Percentiles rank a stretch among this genome's conserved stretches.
Conservation (phyloP, 2,888 invertebrate species). For the Operophtera brumata region DNA sequence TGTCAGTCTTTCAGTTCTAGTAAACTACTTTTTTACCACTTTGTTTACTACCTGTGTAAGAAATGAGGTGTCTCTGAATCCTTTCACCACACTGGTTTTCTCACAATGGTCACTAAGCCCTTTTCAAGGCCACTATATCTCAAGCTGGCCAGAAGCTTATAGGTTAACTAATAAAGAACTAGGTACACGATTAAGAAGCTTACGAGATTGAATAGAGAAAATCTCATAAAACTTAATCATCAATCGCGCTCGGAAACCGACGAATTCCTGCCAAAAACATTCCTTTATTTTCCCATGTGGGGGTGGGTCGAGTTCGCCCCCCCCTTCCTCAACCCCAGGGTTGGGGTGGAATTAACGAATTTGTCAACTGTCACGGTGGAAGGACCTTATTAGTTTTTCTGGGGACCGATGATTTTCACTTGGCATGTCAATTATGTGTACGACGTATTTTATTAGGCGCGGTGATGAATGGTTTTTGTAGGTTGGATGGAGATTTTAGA, state of each 20-base stretch:
- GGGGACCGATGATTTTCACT: slow-evolving; percentile 57
- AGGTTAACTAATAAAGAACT: no score
- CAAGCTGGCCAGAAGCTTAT: no score
- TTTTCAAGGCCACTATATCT: no score
- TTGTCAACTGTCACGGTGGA: slow-evolving; percentile 74
- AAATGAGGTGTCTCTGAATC: no score
- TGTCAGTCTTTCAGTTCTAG: no score
- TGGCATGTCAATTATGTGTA: slow-evolving; percentile 48
- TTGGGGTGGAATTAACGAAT: slow-evolving; percentile 70
- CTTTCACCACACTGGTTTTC: no score
- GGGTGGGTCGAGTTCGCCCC: slow-evolving; percentile 26
- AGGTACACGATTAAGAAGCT: no score
- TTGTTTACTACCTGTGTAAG: no score
- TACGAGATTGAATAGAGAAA: neutral
- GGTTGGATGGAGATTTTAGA: slow-evolving; percentile 17
- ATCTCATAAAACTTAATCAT: slow-evolving; percentile 34
- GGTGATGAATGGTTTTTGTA: slow-evolving; percentile 30
- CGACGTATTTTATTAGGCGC: slow-evolving; percentile 36
- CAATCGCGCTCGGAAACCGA: slow-evolving; percentile 32
- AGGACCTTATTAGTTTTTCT: slow-evolving; percentile 72
- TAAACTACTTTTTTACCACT: no score
- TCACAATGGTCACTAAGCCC: no score
- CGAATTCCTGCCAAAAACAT: slow-evolving; percentile 44
- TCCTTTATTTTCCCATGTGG: slow-evolving; percentile 49
- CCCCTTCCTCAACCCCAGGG: slow-evolving; percentile 31